Evolutionary conservation across 2,797 vertebrate genomes (phyloP).

Genomic region (Centroberyx gerrardi): DNA sequence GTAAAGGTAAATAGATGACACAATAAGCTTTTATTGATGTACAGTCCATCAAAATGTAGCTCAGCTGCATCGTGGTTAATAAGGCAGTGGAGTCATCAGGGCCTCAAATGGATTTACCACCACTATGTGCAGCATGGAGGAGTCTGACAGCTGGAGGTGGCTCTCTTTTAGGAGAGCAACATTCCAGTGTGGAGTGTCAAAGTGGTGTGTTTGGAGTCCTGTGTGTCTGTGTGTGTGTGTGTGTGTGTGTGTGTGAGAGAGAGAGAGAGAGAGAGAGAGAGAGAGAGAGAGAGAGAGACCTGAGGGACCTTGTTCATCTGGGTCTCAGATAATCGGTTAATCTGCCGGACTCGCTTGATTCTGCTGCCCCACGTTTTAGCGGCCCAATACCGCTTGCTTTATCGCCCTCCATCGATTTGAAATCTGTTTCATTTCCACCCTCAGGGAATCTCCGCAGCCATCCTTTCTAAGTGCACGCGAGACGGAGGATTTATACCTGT

Average conservation of each 20-base stretch:
- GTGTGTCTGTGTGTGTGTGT: constrained; percentile 22
- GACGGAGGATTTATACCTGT: constrained; percentile 88
- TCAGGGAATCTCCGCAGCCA: constrained; percentile 86
- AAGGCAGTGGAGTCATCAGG: constrained; percentile 3
- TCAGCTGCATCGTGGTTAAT: neutral
- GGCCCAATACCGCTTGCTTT: constrained; percentile 75
- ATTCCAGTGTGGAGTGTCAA: constrained; percentile 14
- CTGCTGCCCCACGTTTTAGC: constrained; percentile 74
- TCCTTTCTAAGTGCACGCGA: constrained; percentile 83
- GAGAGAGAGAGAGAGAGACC: constrained; percentile 11
- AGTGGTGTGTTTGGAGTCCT: constrained; percentile 28
- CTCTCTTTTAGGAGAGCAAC: constrained; percentile 12
- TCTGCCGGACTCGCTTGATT: constrained; percentile 68
- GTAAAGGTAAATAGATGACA: constrained; percentile 56
- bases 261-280: neutral
- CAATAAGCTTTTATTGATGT: constrained; percentile 30
- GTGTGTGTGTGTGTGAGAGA: constrained; percentile 2
- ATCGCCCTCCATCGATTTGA: constrained; percentile 81
- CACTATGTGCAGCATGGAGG: neutral
- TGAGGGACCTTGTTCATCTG: constrained; percentile 42
- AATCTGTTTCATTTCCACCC: constrained; percentile 84
- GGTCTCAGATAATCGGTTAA: constrained; percentile 69
- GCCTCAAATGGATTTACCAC: neutral
- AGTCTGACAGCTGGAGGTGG: constrained; percentile 1
- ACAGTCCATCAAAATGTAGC: constrained; percentile 22